A percentile compares a stretch with the other conserved stretches of the same genome.
phyloP scores from a whole-genome alignment of 2,888 invertebrate genomes.

The Chymomyza fuscimana region DNA sequence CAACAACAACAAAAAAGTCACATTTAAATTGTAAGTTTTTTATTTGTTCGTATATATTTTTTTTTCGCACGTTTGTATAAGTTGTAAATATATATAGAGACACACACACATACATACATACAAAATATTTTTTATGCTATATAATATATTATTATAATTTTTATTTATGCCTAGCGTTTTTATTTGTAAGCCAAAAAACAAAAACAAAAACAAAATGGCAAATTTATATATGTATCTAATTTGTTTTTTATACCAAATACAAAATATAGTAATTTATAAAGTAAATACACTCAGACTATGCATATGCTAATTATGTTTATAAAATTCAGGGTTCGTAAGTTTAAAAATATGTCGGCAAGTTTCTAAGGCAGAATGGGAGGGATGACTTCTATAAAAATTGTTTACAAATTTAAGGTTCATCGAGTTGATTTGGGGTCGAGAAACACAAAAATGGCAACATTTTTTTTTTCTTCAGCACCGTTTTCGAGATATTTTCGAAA shows the following conservation, averaged over 20 bases:
- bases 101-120: background rate
- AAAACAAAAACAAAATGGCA: constrained; percentile 19
- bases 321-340: constrained; percentile 44
- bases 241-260: constrained; percentile 66
- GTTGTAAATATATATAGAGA: background rate
- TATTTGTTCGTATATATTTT: constrained; percentile 24
- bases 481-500: too few species aligned
- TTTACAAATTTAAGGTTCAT: too few species aligned
- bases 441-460: too few species aligned
- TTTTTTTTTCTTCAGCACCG: too few species aligned
- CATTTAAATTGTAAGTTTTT: background rate
- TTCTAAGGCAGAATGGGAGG: background rate
- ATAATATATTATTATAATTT: constrained; percentile 23
- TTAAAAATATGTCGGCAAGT: constrained; percentile 25
- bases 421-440: too few species aligned
- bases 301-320: constrained; percentile 53
- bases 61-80: constrained; percentile 2
- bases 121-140: background rate
- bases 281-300: constrained; percentile 19
- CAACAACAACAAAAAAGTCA: background rate
- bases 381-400: too few species aligned
- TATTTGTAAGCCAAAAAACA: constrained; percentile 39
- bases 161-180: constrained; percentile 58
- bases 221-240: constrained; percentile 21
- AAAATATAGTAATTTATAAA: constrained; percentile 37